A percentile compares a stretch with the other conserved stretches of the same genome.
Evolutionary conservation across 1,140 invertebrate genomes (phyloP).

Genomic region (Homalodisca vitripennis): DNA sequence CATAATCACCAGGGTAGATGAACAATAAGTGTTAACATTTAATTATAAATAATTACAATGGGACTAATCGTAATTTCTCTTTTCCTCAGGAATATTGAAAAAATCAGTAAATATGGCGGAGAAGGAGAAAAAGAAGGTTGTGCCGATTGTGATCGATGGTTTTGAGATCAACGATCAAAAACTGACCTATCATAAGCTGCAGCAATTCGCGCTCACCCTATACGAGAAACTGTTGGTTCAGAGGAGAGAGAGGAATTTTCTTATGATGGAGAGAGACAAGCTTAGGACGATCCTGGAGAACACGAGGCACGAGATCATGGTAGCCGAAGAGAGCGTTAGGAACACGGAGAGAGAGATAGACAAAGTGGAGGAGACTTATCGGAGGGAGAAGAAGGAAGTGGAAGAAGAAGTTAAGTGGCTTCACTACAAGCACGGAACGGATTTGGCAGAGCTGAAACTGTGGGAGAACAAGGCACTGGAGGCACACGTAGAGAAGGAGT

Average conservation of each 20-base stretch:
- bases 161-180: background rate
- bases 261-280: background rate
- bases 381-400: background rate
- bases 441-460: background rate
- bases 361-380: background rate
- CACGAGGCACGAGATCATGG: background rate
- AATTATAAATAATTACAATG: no score
- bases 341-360: background rate
- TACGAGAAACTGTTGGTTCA: background rate
- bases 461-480: background rate
- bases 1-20: no score
- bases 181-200: background rate
- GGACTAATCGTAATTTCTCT: no score
- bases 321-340: background rate
- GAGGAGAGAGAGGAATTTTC: background rate
- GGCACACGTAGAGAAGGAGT: background rate
- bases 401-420: constrained; percentile 3
- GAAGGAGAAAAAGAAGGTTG: background rate
- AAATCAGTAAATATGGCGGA: no score
- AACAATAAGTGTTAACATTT: no score
- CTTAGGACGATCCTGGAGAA: background rate
- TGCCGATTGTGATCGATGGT: background rate
- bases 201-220: constrained; percentile 3
- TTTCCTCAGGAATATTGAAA: no score
- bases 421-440: background rate